Evolutionary conservation across 2,888 invertebrate genomes (phyloP).

Genomic region (Campopleginae sp.): DNA sequence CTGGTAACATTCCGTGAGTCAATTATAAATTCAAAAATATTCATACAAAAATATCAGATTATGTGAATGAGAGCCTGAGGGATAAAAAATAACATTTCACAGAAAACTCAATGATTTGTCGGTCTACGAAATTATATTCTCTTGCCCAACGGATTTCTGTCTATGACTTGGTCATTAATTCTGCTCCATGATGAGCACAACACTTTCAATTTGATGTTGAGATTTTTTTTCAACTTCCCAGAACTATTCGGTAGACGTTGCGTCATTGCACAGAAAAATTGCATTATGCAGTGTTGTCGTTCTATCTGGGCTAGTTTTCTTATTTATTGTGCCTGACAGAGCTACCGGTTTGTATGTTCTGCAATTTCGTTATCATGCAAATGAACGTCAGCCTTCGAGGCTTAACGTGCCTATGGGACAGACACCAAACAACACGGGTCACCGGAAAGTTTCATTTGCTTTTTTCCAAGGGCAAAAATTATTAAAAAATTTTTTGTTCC

Average conservation of each 20-base stretch:
- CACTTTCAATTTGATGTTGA: neutral
- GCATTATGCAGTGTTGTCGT: neutral
- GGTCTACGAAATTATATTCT: neutral
- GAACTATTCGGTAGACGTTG: neutral
- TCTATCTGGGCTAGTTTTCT: neutral
- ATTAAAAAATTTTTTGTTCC: neutral
- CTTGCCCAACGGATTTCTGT: neutral
- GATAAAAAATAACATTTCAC: neutral
- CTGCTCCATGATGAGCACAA: neutral
- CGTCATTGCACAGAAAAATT: neutral
- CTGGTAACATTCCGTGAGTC: constrained; percentile 1
- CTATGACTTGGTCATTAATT: neutral
- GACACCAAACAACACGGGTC: neutral
- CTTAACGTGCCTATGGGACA: neutral
- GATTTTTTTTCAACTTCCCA: neutral
- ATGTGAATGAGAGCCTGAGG: neutral
- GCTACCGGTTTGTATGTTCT: neutral
- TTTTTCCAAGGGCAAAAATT: neutral
- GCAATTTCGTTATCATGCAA: constrained; percentile 13
- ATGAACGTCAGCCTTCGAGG: neutral
- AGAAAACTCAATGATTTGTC: neutral
- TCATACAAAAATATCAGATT: neutral
- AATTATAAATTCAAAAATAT: neutral
- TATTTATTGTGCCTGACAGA: neutral
- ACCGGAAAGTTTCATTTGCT: neutral